Evolutionary conservation across 2,888 invertebrate genomes (phyloP).

Genomic region (Lottia gigantea): DNA sequence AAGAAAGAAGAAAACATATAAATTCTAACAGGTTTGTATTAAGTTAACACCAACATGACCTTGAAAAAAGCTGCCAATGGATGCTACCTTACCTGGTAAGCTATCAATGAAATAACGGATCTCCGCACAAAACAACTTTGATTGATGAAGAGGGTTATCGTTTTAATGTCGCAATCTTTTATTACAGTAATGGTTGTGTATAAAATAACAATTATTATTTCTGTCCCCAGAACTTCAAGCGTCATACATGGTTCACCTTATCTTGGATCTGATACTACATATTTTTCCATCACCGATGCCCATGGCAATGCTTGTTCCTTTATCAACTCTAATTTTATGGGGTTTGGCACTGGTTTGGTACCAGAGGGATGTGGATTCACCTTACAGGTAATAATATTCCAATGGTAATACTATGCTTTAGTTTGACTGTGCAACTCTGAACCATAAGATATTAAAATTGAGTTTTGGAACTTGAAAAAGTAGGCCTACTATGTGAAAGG

Average conservation of each 20-base stretch:
- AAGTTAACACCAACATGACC: too few species aligned
- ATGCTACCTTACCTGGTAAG: slow-evolving; percentile 29
- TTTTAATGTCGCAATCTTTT: too few species aligned
- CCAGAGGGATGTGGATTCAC: slow-evolving; percentile 68
- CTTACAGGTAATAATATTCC: slow-evolving; percentile 54
- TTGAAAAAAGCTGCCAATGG: too few species aligned
- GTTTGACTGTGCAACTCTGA: too few species aligned
- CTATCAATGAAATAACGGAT: too few species aligned
- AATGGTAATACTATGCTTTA: background rate
- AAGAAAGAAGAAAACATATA: slow-evolving; percentile 59
- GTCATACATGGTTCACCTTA: slow-evolving; percentile 28
- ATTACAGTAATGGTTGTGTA: background rate
- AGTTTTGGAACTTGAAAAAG: too few species aligned
- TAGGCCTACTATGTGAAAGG: too few species aligned
- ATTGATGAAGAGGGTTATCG: too few species aligned
- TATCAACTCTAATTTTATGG: slow-evolving; percentile 67
- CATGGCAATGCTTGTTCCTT: slow-evolving; percentile 69
- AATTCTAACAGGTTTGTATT: slow-evolving; percentile 36
- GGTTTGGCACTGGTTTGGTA: slow-evolving; percentile 67
- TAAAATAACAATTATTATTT: too few species aligned
- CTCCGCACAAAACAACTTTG: too few species aligned
- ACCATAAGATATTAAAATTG: too few species aligned
- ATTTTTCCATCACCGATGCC: slow-evolving; percentile 65
- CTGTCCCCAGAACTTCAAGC: too few species aligned
- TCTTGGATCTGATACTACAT: slow-evolving; percentile 63